phyloP scores from a whole-genome alignment of 2,888 invertebrate species.

The Drosophila neonasuta region DNA sequence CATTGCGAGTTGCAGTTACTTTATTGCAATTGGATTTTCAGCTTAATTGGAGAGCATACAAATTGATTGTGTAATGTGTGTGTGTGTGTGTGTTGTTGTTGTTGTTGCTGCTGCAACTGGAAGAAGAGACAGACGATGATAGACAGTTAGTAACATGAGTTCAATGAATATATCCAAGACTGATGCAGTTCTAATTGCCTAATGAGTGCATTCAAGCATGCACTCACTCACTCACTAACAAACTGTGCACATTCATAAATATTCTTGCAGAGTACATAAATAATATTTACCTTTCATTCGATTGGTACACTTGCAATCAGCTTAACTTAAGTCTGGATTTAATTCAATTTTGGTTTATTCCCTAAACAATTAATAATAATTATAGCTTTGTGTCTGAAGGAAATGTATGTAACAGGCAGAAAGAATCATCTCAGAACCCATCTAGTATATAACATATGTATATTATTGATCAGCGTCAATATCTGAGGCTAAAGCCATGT shows the following conservation, averaged over 20 bases:
- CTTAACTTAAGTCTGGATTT: not conserved
- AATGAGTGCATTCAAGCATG: slow-evolving; percentile 19
- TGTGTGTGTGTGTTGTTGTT: too few species aligned
- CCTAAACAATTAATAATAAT: too few species aligned
- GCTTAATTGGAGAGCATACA: slow-evolving; percentile 16
- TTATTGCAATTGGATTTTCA: slow-evolving; percentile 3
- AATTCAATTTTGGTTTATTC: not conserved
- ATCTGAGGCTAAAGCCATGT: too few species aligned
- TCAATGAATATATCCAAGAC: slow-evolving; percentile 1
- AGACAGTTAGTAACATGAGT: not conserved
- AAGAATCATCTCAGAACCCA: too few species aligned
- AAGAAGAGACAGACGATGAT: too few species aligned
- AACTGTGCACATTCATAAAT: not conserved
- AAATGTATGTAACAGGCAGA: too few species aligned
- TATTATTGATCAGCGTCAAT: too few species aligned
- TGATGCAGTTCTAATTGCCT: slow-evolving; percentile 15
- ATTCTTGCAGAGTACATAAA: not conserved
- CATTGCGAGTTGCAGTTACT: slow-evolving; percentile 5
- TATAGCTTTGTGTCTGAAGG: too few species aligned
- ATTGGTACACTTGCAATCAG: not conserved
- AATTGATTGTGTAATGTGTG: slow-evolving; percentile 1
- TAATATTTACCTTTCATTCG: slow-evolving; percentile 1
- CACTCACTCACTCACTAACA: not conserved
- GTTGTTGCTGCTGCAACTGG: too few species aligned
- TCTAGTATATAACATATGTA: too few species aligned